Conservation (phyloP, 2,113 vertebrate genomes). For the Psittacara wagleri region DNA sequence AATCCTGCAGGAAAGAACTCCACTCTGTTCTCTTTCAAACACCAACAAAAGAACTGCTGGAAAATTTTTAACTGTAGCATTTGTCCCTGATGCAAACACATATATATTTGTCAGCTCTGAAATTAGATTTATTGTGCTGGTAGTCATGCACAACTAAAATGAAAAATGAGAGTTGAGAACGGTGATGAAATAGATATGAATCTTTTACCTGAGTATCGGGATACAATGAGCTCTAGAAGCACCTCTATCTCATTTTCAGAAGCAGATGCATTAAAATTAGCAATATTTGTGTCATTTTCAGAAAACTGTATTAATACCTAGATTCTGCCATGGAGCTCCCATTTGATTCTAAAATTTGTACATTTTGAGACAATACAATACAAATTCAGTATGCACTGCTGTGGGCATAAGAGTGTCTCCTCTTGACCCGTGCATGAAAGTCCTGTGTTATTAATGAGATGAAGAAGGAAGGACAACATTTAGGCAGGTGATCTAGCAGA, state of each 20-base stretch:
- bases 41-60: neutral
- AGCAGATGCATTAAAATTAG: neutral
- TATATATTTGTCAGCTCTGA: neutral
- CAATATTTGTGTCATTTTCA: neutral
- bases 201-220: neutral
- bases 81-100: neutral
- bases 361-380: neutral
- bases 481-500: conserved; percentile 42
- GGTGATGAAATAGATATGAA: neutral
- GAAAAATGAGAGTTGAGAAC: neutral
- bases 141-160: neutral
- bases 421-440: neutral
- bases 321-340: neutral
- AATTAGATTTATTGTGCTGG: neutral
- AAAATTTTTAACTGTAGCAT: neutral
- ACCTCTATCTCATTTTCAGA: neutral
- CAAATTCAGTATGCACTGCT: neutral
- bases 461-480: neutral
- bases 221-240: neutral
- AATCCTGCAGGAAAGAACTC: neutral
- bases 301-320: neutral
- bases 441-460: neutral
- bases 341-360: neutral
- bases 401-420: neutral
- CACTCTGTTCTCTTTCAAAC: neutral